Evolutionary conservation across 2,888 invertebrate genomes (phyloP), one percentile per base, ranked within the genome.

Genomic region (Eupsilia transversa): DNA sequence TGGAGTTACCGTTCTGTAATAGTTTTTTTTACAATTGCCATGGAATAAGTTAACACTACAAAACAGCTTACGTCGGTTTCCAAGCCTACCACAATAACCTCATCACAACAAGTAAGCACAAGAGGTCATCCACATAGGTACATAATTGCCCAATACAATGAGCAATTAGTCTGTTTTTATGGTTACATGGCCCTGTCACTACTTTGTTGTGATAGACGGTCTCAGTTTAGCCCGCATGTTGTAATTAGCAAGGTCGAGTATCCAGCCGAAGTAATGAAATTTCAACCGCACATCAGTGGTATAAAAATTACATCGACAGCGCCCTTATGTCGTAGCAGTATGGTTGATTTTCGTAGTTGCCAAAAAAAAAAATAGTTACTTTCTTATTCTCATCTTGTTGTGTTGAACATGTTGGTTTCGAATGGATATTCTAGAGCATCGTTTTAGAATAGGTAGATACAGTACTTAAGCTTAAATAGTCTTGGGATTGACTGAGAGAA

Each of bases 231-330:
- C 60, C n/a, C 27, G 9, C 17, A 56, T 79, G 74, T 61, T 57
- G 79, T 72, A 80, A 83, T 65, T n/a, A 38, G 27, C 67, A 65
- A 81, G 84, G 84, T 60, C 64, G 4, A 52, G 5, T 46, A 17
- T 33, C 2, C 33, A n/a, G 30, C 0, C 7, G 20, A 46, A 23
- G 1, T 46, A 41, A 27, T 49, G 60, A 33, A 54, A 54, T 59
- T 27, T 7, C 20, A 63, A 43, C 3, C 41, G 27, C 27, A 27
- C 12, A 30, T 23, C 1, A 30, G 27, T 3, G 20, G 9, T 61
- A 38, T 1, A 38, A 5, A 10, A 0, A 5, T 61, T 10, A 1
- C 17, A 20, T 27, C 2, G 20, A 41, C 5, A 20, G 52, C 12
- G 10, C 1, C 12, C n/a, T n/a, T 52, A 52, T n/a, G n/a, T n/a